A percentile compares a stretch with the other conserved stretches of the same genome.
Evolutionary conservation across 2,797 vertebrate species (phyloP).

Genomic region (Orientallactaga sibirica): DNA sequence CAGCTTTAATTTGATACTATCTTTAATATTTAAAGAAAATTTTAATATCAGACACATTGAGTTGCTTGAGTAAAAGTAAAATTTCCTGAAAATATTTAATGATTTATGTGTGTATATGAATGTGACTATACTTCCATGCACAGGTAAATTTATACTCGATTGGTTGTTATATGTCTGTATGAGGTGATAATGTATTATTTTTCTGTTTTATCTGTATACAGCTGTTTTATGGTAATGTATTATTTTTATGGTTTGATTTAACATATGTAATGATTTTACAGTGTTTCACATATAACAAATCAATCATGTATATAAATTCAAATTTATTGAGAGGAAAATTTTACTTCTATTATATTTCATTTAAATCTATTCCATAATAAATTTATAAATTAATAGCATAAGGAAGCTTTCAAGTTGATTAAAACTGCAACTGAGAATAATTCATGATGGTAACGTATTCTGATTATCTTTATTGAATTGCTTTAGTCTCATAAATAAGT

Average conservation of each 20-base stretch:
- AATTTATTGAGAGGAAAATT: slow-evolving; percentile 40
- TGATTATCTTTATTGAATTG: slow-evolving; percentile 25
- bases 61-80: slow-evolving; percentile 56
- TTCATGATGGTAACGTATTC: slow-evolving; percentile 44
- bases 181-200: slow-evolving; percentile 8
- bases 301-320: slow-evolving; percentile 20
- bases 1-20: neutral
- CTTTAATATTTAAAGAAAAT: slow-evolving; percentile 23
- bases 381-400: slow-evolving; percentile 67
- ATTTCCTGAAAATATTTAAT: slow-evolving; percentile 52
- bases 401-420: slow-evolving; percentile 74
- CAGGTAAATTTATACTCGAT: slow-evolving; percentile 32
- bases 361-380: slow-evolving; percentile 45
- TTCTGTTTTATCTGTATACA: slow-evolving; percentile 8
- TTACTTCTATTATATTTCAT: slow-evolving; percentile 51
- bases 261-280: slow-evolving; percentile 2
- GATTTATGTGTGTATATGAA: neutral
- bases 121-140: slow-evolving; percentile 7
- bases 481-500: slow-evolving; percentile 55
- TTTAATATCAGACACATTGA: slow-evolving; percentile 1
- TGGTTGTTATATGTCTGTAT: slow-evolving; percentile 13
- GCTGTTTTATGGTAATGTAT: slow-evolving; percentile 36
- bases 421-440: slow-evolving; percentile 73
- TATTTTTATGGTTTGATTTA: slow-evolving; percentile 31
- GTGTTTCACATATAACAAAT: neutral